Conservation (phyloP, 2,888 invertebrate genomes). For the Sarcophaga variegata region DNA sequence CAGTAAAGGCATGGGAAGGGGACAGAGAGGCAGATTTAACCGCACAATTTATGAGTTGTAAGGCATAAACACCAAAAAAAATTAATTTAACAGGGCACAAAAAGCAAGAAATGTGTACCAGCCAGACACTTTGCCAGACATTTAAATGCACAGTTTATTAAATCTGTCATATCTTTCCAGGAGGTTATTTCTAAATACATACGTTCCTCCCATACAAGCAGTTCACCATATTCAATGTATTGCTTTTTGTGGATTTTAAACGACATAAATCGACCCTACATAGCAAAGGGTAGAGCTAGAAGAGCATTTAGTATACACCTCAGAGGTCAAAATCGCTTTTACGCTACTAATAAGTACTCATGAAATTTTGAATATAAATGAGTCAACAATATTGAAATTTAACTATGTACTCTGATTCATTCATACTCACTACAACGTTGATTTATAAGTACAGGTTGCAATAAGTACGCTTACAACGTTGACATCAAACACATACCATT, state of each 20-base stretch:
- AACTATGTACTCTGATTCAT: too few species aligned
- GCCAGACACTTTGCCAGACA: slow-evolving; percentile 68
- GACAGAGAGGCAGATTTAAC: slow-evolving; percentile 16
- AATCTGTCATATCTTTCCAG: slow-evolving; percentile 71
- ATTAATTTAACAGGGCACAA: not conserved
- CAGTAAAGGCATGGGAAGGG: not conserved
- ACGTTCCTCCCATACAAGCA: not conserved
- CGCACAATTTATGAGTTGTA: slow-evolving; percentile 43
- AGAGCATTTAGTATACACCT: too few species aligned
- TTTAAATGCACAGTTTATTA: slow-evolving; percentile 67
- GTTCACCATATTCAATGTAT: not conserved
- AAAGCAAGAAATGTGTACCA: slow-evolving; percentile 45
- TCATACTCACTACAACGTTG: too few species aligned
- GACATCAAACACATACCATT: too few species aligned
- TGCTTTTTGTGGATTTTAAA: not conserved
- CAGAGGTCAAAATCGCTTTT: too few species aligned
- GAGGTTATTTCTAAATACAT: slow-evolving; percentile 70
- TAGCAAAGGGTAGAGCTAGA: too few species aligned
- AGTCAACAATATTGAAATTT: too few species aligned
- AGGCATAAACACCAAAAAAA: not conserved
- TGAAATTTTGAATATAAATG: too few species aligned
- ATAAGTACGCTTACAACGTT: too few species aligned
- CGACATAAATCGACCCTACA: not conserved
- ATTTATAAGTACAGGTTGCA: too few species aligned
- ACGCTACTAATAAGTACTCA: too few species aligned